phyloP scores from a whole-genome alignment of 2,113 vertebrate genomes.

The Podocnemis expansa region DNA sequence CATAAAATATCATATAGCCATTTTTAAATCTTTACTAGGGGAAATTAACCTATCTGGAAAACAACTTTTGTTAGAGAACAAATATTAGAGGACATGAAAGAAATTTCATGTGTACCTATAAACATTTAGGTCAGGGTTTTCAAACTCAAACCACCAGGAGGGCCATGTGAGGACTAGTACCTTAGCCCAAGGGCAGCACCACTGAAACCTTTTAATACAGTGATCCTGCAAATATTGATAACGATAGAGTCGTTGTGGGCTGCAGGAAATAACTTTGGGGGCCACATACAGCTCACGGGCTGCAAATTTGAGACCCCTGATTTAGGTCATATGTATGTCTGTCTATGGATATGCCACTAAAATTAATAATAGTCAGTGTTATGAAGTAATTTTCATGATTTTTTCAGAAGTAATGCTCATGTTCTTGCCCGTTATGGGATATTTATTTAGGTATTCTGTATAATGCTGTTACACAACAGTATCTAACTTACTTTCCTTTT shows the following conservation, averaged over 20 bases:
- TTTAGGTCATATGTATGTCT: neutral
- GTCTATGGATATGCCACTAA: constrained; percentile 18
- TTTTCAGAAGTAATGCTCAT: neutral
- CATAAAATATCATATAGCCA: neutral
- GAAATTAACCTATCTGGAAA: neutral
- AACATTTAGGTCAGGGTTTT: neutral
- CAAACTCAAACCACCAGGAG: no score
- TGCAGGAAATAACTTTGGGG: no score
- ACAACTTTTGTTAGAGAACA: neutral
- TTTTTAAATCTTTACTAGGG: constrained; percentile 12
- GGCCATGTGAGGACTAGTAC: no score
- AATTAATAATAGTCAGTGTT: neutral
- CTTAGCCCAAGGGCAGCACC: no score
- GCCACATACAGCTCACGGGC: no score
- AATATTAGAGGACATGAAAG: neutral
- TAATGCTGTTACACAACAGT: neutral
- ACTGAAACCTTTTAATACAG: no score
- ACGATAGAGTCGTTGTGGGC: no score
- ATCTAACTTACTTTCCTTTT: neutral
- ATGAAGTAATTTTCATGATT: constrained; percentile 7
- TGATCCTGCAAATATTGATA: no score
- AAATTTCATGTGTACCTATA: neutral
- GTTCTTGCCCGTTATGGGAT: neutral
- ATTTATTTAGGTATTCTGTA: neutral
- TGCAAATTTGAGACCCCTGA: no score